A percentile compares a stretch with the other conserved stretches of the same genome.
Evolutionary conservation across 2,888 invertebrate species (phyloP).

Genomic region (Drosophila pseudotalamancana): DNA sequence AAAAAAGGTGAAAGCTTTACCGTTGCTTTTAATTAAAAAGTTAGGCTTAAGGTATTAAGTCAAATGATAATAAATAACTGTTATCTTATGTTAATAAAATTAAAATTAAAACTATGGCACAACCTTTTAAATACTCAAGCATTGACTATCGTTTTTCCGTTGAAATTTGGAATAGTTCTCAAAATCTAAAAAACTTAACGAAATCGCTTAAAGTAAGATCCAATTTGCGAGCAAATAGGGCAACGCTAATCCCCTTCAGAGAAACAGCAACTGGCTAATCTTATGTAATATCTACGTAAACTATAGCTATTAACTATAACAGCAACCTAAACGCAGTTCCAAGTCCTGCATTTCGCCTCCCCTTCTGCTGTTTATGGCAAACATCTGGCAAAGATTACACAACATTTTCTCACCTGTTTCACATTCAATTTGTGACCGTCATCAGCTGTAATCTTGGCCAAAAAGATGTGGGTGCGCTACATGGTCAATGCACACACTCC

Average conservation of each 20-base stretch:
- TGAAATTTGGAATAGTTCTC: neutral
- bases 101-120: too few species aligned
- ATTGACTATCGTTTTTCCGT: too few species aligned
- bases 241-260: neutral
- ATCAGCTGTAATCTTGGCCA: constrained; percentile 51
- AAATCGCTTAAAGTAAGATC: neutral
- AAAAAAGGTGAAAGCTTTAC: too few species aligned
- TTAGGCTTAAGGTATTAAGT: too few species aligned
- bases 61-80: too few species aligned
- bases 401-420: constrained; percentile 44
- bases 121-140: too few species aligned
- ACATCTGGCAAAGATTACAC: constrained; percentile 26
- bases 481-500: constrained; percentile 17
- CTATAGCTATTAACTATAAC: constrained; percentile 12
- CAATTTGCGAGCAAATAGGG: too few species aligned
- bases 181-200: too few species aligned
- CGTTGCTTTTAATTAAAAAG: too few species aligned
- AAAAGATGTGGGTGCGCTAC: constrained; percentile 37
- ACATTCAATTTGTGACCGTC: constrained; percentile 52
- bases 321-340: neutral
- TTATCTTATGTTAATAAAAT: too few species aligned
- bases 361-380: neutral
- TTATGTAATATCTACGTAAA: constrained; percentile 4
- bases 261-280: neutral
- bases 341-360: neutral